A percentile compares a stretch with the other conserved stretches of the same genome.
phyloP scores from a whole-genome alignment of 1,140 invertebrate genomes.

The Brachystomella parvula region DNA sequence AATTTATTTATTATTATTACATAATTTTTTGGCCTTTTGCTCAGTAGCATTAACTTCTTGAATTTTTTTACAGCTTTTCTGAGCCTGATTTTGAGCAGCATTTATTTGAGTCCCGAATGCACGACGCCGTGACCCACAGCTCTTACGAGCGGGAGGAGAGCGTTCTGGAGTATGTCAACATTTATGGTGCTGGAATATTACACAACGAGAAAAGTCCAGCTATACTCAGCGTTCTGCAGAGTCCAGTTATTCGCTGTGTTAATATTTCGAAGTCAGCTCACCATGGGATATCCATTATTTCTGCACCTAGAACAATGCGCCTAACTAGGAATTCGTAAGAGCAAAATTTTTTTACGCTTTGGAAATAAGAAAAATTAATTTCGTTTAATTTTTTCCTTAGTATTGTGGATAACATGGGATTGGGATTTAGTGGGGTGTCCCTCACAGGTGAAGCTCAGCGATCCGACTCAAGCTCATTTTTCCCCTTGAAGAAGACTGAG shows the following conservation, averaged over 20 bases:
- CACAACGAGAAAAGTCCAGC: constrained; percentile 92
- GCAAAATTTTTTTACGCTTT: constrained; percentile 11
- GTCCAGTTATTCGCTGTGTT: constrained; percentile 71
- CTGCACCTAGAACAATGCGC: constrained; percentile 68
- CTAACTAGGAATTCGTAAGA: constrained; percentile 47
- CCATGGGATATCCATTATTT: constrained; percentile 86
- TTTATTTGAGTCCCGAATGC: constrained; percentile 68
- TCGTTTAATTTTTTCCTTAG: constrained; percentile 41
- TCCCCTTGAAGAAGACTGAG: constrained; percentile 69
- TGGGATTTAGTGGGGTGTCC: constrained; percentile 78
- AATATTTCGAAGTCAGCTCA: constrained; percentile 75
- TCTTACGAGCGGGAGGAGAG: constrained; percentile 59
- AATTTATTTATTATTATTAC: background rate
- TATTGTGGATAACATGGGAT: constrained; percentile 74
- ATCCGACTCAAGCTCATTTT: constrained; percentile 74
- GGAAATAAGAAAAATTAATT: constrained; percentile 2
- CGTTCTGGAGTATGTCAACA: constrained; percentile 69
- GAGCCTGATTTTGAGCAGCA: constrained; percentile 80
- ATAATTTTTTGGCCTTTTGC: background rate
- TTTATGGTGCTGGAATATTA: constrained; percentile 88
- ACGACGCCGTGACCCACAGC: constrained; percentile 68
- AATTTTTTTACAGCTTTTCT: constrained; percentile 59
- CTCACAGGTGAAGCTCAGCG: constrained; percentile 87
- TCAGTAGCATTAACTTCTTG: background rate
- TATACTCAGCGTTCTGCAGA: constrained; percentile 76